Evolutionary conservation across 2,113 vertebrate species (phyloP), one percentile per base, ranked within the genome.

Genomic region (Lepus timidus): DNA sequence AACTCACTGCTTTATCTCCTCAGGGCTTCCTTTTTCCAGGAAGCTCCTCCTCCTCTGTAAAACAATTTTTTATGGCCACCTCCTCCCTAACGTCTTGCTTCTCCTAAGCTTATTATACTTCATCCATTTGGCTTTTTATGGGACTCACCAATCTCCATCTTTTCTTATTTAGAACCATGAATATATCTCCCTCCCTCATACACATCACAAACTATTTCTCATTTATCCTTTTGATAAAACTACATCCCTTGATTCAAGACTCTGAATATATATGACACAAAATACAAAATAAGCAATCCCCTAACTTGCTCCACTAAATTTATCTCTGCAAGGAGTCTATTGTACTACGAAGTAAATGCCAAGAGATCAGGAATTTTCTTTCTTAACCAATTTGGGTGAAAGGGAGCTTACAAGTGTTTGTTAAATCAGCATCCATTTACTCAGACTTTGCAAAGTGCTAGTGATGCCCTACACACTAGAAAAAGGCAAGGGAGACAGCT

Each of bases 231-330:
- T 78, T 49, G 6, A 87, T 27, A 71, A 6, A 31, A 83, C 0
- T 27, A 3, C 16, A 16, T n/a, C 5, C 2, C 1, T 6, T 1
- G 25, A 44, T 29, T 58, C n/a, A 62, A 20, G 27, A 51, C 4
- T 65, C 23, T 51, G 49, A 90, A 73, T 85, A 68, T 0, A 58
- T 9, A 2, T 55, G 22, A 19, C 20, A 71, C 11, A 71, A 71
- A 67, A 78, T 5, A 90, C 10, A 95, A 88, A 73, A 78, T 65
- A 65, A 82, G 39, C 31, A 73, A 61, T 58, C 9, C 78, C 6
- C 44, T 73, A 23, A 73, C 73, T 3, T 51, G 17, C 10, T 29
- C 16, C 33, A 16, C 44, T 64, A 93, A 49, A 85, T 58, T 83
- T 31, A 71, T 27, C 79, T 85, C 65, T 62, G 25, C 62, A n/a